Base-by-base conservation (phyloP, 2,113 vertebrate species). In the Cnemophilus loriae region DNA sequence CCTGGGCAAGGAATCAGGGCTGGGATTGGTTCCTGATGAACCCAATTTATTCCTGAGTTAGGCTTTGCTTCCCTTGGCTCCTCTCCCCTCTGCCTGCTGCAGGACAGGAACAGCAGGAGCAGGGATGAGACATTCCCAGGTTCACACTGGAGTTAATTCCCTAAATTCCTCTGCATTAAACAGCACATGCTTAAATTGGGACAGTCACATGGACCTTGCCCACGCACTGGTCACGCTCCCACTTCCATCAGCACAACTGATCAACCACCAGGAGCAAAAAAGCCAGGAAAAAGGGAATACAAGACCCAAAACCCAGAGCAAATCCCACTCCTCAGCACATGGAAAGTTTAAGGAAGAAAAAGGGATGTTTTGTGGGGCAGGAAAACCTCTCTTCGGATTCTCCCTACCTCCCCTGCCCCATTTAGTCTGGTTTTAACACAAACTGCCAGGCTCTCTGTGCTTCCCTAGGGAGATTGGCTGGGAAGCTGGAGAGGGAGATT, bases 171-270 rank as follows among this genome's bases (percentile, higher is more conserved):
- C 35, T 1, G 74, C 46, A 21, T 76, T 61, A 33, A 89, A 74
- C 33, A 39, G 47, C 73, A 88, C 42, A 46, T 7, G 68, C 60
- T 82, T 87, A 92, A 95, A 94, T 26, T 67, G 87, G 90, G 90
- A 82, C 63, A 85, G 95, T 94, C 95, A 88, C 87, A 74, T 26
- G 35, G 93, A 83, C 93, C 52, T 86, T 91, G 87, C 86, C 93
- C 92, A 95, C 92, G 32, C 53, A 70, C 27, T 7, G 75, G 90
- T 80, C 92, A 94, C 85, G 19, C 64, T 85, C 79, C 82, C 76
- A 33, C 49, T 65, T 83, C 87, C 41, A 88, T 77, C 78, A 73
- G 30, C 90, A 86, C 50, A 57, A 41, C 60, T 23, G 22, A 90
- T 22, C 33, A 83, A 78, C 41, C 47, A 81, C 30, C 33, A 27